These are phyloP conservation scores for Hycleus cichorii DNA, from an alignment of 1,140 invertebrate genomes.

Conservation along the genomic window DNA sequence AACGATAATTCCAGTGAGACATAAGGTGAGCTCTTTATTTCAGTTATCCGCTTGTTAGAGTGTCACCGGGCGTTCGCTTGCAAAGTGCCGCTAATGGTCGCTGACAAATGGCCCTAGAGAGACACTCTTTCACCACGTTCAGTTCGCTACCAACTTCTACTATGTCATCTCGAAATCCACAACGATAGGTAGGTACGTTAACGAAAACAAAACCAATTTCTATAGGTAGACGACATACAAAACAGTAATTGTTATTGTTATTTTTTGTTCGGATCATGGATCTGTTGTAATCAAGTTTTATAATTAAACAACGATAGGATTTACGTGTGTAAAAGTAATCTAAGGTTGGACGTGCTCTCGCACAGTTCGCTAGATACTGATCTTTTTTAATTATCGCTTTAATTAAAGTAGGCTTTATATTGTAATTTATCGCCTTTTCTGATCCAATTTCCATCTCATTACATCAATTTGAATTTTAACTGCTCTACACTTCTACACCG, in stretches of 20 bases:
- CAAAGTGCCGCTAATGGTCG: slow-evolving; percentile 33
- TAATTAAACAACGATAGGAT: slow-evolving; percentile 1
- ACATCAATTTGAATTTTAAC: slow-evolving; percentile 33
- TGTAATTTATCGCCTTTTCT: slow-evolving; percentile 32
- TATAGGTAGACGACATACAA: too few relatives aligned
- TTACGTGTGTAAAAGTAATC: slow-evolving; percentile 24
- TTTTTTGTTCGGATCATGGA: too few relatives aligned
- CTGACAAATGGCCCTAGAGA: slow-evolving; percentile 32
- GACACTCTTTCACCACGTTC: slow-evolving; percentile 8
- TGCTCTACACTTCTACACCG: slow-evolving; percentile 6
- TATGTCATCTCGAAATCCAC: too few relatives aligned
- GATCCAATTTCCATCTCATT: slow-evolving; percentile 37
- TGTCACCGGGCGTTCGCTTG: slow-evolving; percentile 26
- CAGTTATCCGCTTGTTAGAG: slow-evolving; percentile 33
- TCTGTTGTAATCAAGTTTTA: too few relatives aligned
- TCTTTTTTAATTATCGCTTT: slow-evolving; percentile 40
- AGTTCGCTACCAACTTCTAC: neutral
- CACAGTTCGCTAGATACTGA: slow-evolving; percentile 26
- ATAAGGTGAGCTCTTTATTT: slow-evolving; percentile 32
- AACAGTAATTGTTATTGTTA: too few relatives aligned
- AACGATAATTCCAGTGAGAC: slow-evolving; percentile 28
- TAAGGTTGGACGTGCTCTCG: slow-evolving; percentile 20
- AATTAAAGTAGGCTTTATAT: slow-evolving; percentile 39
- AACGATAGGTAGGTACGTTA: too few relatives aligned
- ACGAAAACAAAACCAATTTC: too few relatives aligned